Base-by-base conservation (phyloP, 2,888 invertebrate species). In the Rugalucina vietnamica region DNA sequence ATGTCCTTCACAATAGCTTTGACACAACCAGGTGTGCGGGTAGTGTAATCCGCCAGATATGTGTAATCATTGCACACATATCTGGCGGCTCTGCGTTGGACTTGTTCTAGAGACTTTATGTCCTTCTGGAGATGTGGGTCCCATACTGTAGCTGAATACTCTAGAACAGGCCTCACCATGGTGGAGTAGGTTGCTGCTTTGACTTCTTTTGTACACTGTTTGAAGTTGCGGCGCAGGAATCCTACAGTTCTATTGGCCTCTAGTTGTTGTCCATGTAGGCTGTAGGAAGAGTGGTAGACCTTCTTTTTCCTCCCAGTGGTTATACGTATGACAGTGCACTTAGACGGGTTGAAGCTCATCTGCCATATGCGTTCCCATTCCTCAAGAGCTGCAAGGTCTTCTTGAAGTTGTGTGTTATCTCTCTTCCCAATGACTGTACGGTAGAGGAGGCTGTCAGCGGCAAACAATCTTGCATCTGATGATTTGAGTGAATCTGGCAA, bases 181-280 rank as follows among this genome's bases (percentile, higher is more conserved):
- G 74, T 36, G 1, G 60, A 65, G 74, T 79, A 79, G 3, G 74
- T 32, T 8, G 65, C 49, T 18, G 70, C 2, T n/a, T 76, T 76
- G 34, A 76, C 69, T 29, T 29, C 34, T 27, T 29, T 43, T 32
- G 72, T 39, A 27, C 54, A 76, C 21, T 54, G 50, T 29, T 65
- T 65, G 1, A 77, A 27, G 74, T 82, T 82, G 1, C 77, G 60
- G 1, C 76, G 36, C 18, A 82, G 27, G 39, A 82, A 82, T 14
- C 71, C 74, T 2, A 82, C 32, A 32, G 60, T 65, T 4, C 27
- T 32, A 36, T 39, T 77, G 43, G 72, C 81, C 57, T 82, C 60
- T 27, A 60, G 60, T n/a, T 1, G 27, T 27, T 60, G 60, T 5
- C 14, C 29, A 27, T 60, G 60, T 24, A 24, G 60, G 27, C 29